Base-by-base conservation (phyloP, 2,888 invertebrate species). In the Myopa testacea region DNA sequence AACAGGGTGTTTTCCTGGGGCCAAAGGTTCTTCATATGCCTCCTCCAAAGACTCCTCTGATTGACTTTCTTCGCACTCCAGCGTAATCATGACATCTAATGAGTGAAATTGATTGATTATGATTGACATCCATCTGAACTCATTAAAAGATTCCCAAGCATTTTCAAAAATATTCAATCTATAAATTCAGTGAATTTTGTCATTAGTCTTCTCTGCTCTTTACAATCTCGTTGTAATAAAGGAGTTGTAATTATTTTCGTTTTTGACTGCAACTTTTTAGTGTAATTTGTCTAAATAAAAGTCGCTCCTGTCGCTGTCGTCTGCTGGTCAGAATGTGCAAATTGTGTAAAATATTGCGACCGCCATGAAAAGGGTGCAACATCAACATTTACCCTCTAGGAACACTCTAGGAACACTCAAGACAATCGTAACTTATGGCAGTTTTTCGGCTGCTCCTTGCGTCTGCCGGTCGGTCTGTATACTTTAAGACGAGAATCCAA, bases 211-310 rank as follows among this genome's bases (percentile, higher is more conserved):
- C 55, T 1, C 10, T n/a, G 14, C 3, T 16, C 55, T 10, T 55
- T n/a, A 55, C n/a, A 55, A 2, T 55, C 10, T 16, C 5, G 1
- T 55, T 14, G 1, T 55, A 12, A 26, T 26, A 26, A 26, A 1
- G 26, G 26, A 2, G 26, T 1, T 26, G 26, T 26, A 26, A 26
- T 26, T 5, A 55, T 55, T 55, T 12, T 55, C 2, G 5, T 12
- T 12, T 16, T 12, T 55, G 55, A 55, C 55, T n/a, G 6, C 45
- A 45, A 10, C 45, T 45, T 45, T 55, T 55, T 12, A n/a, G 55
- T 8, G 19, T 70, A 52, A 52, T 87, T 87, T 86, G 86, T 87
- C 87, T 87, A 85, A 85, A 87, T 87, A 86, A 84, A 86, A 83
- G 82, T 80, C 81, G 68, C 72, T 80, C 60, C 3, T 3, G 19